Evolutionary conservation across 2,797 vertebrate genomes (phyloP).

Genomic region (Oryzias sinensis): DNA sequence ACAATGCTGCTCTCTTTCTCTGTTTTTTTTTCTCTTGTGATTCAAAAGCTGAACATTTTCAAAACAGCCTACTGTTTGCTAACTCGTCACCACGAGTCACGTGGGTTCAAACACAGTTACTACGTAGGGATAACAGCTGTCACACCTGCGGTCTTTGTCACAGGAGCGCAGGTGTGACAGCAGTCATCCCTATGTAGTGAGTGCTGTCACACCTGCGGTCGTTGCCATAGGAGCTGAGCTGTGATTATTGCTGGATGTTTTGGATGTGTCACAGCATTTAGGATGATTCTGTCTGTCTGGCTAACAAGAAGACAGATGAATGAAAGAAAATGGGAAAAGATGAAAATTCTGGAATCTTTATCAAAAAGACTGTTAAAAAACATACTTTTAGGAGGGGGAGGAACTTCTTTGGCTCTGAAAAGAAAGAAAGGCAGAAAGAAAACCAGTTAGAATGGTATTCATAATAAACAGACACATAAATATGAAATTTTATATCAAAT

Average conservation of each 20-base stretch:
- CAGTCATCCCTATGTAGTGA: not conserved
- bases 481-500: no score
- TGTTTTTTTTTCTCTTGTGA: not conserved
- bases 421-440: slow-evolving; percentile 17
- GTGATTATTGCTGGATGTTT: slow-evolving; percentile 26
- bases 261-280: slow-evolving; percentile 15
- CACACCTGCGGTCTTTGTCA: slow-evolving; percentile 36
- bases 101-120: slow-evolving; percentile 10
- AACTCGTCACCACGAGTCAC: slow-evolving; percentile 31
- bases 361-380: slow-evolving; percentile 16
- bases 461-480: no score
- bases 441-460: slow-evolving; percentile 18
- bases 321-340: no score
- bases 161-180: slow-evolving; percentile 23
- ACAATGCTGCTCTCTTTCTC: not conserved
- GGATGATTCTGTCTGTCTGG: not conserved
- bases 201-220: slow-evolving; percentile 24
- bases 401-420: slow-evolving; percentile 74
- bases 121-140: slow-evolving; percentile 21
- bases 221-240: slow-evolving; percentile 39
- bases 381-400: slow-evolving; percentile 80
- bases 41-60: slow-evolving; percentile 5
- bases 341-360: not conserved
- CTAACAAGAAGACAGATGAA: not conserved
- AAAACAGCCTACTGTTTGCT: slow-evolving; percentile 11